Percentiles rank a stretch among this genome's conserved stretches.
These are phyloP conservation scores for Phortica magna DNA, from an alignment of 2,888 invertebrate species.

Conservation along the genomic window DNA sequence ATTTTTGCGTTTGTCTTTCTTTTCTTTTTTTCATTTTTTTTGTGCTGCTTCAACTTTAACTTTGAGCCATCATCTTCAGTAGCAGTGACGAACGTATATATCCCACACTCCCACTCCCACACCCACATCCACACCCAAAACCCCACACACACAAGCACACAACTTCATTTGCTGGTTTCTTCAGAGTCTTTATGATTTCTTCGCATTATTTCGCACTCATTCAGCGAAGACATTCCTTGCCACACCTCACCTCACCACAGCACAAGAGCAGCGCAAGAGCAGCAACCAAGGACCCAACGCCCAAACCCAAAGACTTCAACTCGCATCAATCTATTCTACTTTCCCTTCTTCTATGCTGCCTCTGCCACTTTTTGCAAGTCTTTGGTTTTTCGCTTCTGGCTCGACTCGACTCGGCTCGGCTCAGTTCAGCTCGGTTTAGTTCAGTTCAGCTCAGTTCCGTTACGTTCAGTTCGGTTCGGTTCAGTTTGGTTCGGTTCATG, in stretches of 20 bases:
- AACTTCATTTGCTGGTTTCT: conserved; percentile 20
- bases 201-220: conserved; percentile 59
- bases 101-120: conserved; percentile 20
- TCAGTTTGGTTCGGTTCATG: not conserved
- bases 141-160: not conserved
- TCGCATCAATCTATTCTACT: conserved; percentile 1
- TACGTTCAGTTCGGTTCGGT: not conserved
- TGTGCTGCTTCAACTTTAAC: conserved; percentile 53
- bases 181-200: conserved; percentile 13
- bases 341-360: not conserved
- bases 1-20: conserved; percentile 20
- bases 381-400: conserved; percentile 57
- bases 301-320: not conserved
- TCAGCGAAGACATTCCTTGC: not conserved
- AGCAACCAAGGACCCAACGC: not conserved
- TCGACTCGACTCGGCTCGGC: conserved; percentile 61
- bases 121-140: not conserved
- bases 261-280: not conserved
- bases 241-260: not conserved
- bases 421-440: conserved; percentile 24
- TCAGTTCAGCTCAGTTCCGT: conserved; percentile 29
- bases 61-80: conserved; percentile 59
- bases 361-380: conserved; percentile 51
- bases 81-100: not conserved
- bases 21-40: conserved; percentile 21